phyloP scores from a whole-genome alignment of 2,888 invertebrate genomes.

The Eumerus sabulonum region DNA sequence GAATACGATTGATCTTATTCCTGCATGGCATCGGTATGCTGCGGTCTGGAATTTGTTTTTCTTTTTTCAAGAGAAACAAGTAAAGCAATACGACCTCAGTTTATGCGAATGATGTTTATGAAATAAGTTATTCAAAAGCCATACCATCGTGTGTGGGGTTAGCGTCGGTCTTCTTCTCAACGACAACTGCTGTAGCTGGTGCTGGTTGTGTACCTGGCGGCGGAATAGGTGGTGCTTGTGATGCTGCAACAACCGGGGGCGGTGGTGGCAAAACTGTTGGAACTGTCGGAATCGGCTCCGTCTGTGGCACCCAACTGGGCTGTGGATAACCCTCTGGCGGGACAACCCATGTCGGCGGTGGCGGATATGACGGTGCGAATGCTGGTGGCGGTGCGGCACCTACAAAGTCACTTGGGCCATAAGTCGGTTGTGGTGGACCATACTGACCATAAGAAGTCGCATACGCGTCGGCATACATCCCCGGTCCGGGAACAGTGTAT shows the following conservation, averaged over 20 bases:
- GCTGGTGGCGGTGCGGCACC: slow-evolving; percentile 71
- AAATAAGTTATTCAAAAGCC: slow-evolving; percentile 47
- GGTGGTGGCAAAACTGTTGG: slow-evolving; percentile 52
- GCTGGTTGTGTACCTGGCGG: slow-evolving; percentile 50
- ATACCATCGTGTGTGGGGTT: slow-evolving; percentile 77
- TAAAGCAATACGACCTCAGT: slow-evolving; percentile 28
- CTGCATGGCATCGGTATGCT: slow-evolving; percentile 24
- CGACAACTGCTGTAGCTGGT: slow-evolving; percentile 39
- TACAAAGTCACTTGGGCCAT: slow-evolving; percentile 71
- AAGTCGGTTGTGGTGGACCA: slow-evolving; percentile 71
- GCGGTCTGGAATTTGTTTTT: slow-evolving; percentile 16
- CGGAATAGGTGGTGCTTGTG: slow-evolving; percentile 40
- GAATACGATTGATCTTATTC: neutral
- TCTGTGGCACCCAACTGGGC: slow-evolving; percentile 50
- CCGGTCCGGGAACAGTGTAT: slow-evolving; percentile 73
- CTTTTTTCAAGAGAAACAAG: slow-evolving; percentile 18
- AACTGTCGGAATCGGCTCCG: slow-evolving; percentile 61
- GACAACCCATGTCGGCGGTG: slow-evolving; percentile 75
- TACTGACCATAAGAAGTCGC: slow-evolving; percentile 73
- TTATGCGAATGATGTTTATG: slow-evolving; percentile 5
- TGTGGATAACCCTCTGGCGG: slow-evolving; percentile 49
- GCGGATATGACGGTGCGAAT: slow-evolving; percentile 74
- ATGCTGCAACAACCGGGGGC: slow-evolving; percentile 35
- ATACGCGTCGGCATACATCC: slow-evolving; percentile 74
- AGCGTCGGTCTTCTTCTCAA: slow-evolving; percentile 68